phyloP scores from a whole-genome alignment of 2,888 invertebrate genomes.

The Lithophane ornitopus region DNA sequence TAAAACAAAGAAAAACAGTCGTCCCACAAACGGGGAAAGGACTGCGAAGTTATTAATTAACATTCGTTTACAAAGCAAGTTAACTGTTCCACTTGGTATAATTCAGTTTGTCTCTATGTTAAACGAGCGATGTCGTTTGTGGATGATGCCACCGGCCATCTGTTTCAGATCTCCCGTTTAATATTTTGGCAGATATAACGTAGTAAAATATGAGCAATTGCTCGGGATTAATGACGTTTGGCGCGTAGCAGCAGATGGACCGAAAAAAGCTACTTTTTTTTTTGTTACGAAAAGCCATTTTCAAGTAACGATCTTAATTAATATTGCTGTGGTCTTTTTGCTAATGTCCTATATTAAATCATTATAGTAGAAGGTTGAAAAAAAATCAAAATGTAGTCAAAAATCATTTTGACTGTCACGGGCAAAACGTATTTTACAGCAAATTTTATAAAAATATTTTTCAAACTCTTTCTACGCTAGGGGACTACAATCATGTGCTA shows the following conservation, averaged over 20 bases:
- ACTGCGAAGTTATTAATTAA: constrained; percentile 68
- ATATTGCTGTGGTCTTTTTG: constrained; percentile 26
- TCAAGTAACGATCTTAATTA: constrained; percentile 50
- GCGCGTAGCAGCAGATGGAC: constrained; percentile 44
- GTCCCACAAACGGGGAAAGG: constrained; percentile 49
- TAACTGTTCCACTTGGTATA: constrained; percentile 56
- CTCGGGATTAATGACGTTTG: constrained; percentile 57
- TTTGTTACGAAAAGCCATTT: constrained; percentile 27
- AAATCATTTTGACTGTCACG: too few relatives aligned
- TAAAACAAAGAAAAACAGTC: constrained; percentile 59
- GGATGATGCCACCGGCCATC: constrained; percentile 36
- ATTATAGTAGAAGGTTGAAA: constrained; percentile 3
- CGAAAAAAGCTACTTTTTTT: constrained; percentile 26
- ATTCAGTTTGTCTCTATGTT: constrained; percentile 50
- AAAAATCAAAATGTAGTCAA: too few relatives aligned
- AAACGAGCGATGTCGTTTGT: constrained; percentile 53
- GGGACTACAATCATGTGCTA: too few relatives aligned
- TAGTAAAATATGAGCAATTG: constrained; percentile 59
- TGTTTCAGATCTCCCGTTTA: constrained; percentile 35
- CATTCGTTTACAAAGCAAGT: constrained; percentile 61
- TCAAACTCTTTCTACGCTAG: too few relatives aligned
- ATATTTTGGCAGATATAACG: constrained; percentile 52
- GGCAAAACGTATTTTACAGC: too few relatives aligned
- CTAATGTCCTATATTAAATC: constrained; percentile 16
- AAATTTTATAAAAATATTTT: too few relatives aligned